Evolutionary conservation across 2,797 vertebrate genomes (phyloP), one percentile per base, ranked within the genome.

Genomic region (Oreochromis grahami): DNA sequence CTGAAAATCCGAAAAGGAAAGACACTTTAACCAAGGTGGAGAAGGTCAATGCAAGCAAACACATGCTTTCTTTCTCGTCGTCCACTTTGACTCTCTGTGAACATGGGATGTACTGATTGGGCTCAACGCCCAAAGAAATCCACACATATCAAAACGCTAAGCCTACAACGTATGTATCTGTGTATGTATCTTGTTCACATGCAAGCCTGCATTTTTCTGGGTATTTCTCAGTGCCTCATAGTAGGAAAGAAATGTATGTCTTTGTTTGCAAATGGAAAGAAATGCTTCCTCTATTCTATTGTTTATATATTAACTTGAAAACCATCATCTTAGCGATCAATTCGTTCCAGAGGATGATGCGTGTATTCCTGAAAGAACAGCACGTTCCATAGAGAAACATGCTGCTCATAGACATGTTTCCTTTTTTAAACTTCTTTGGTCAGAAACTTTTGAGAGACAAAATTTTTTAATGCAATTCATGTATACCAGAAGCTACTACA

Each of bases 141-240:
- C 45, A 63, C 36, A 80, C 70, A 81, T 76, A 89, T 82, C 78
- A 82, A 78, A 76, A 74, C 48, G 29, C 68, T 43, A 83, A 60
- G 65, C 79, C 77, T 65, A 48, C 4, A 32, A 11, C 45, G 21
- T 48, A 77, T 34, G 34, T 11, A 60, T 60, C 32, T 53, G 79
- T 29, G 29, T 29, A 68, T 26, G 52, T 41, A 74, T 81, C 45
- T 86, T 56, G 51, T 32, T 84, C 36, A 65, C 79, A 81, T 83
- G 83, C 84, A 81, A 52, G 76, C 24, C 26, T 68, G 55, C 84
- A 84, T 55, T 76, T 84, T 82, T 91, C 79, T 87, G 85, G 78
- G 81, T 88, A 81, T 88, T 88, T 91, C 79, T 92, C 87, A 90
- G 93, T 95, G 95, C 94, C 94, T 94, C 84, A 74, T 83, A 53